phyloP scores from a whole-genome alignment of 2,113 vertebrate genomes.

The Tychaedon coryphoeus region DNA sequence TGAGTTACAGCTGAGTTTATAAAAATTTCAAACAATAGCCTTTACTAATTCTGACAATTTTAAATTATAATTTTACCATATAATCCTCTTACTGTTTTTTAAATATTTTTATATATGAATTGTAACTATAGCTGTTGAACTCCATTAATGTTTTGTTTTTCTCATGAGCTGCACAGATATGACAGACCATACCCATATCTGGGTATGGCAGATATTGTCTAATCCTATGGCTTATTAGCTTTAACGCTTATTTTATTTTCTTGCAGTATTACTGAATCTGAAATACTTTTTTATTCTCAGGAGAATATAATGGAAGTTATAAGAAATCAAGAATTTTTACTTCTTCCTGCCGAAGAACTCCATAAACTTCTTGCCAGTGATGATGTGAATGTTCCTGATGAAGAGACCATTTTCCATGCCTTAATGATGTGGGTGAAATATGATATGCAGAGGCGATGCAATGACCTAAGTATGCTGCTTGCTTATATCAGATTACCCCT shows the following conservation, averaged over 20 bases:
- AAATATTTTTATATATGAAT: conserved; percentile 24
- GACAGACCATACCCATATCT: neutral
- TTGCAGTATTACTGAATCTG: conserved; percentile 26
- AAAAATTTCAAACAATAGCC: neutral
- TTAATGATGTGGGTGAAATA: conserved; percentile 84
- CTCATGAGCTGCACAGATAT: neutral
- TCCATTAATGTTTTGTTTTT: neutral
- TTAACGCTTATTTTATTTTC: neutral
- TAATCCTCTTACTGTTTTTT: conserved; percentile 8
- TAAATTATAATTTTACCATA: neutral
- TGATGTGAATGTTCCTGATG: conserved; percentile 82
- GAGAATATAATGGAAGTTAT: conserved; percentile 85
- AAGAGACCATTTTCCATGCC: conserved; percentile 82
- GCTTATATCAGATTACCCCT: conserved; percentile 79
- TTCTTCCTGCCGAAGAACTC: conserved; percentile 78
- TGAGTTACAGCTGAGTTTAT: neutral
- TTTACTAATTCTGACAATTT: neutral
- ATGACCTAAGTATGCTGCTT: conserved; percentile 77
- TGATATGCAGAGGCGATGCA: conserved; percentile 74
- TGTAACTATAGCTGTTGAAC: conserved; percentile 33
- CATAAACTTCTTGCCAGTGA: conserved; percentile 81
- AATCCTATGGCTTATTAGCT: neutral
- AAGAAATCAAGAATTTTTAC: conserved; percentile 82
- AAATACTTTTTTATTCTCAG: conserved; percentile 57
- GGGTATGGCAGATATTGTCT: conserved; percentile 22